phyloP scores from a whole-genome alignment of 2,113 vertebrate species.

The Gymnogyps californianus region DNA sequence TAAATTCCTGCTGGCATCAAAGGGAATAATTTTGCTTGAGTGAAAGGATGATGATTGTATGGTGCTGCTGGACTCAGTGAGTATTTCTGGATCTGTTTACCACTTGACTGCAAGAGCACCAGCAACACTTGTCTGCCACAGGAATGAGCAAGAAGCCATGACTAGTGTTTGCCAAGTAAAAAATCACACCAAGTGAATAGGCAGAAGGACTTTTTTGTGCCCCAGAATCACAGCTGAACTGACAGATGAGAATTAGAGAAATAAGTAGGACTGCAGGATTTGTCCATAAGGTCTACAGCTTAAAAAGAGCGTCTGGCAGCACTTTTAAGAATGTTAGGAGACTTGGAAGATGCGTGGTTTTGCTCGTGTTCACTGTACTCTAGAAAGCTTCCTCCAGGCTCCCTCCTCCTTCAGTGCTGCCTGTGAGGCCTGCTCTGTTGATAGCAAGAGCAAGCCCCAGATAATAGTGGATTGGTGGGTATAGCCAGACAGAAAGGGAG shows the following conservation, averaged over 20 bases:
- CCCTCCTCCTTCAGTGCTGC: background rate
- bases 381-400: background rate
- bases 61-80: background rate
- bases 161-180: background rate
- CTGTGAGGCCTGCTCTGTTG: background rate
- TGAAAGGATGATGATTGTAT: background rate
- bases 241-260: background rate
- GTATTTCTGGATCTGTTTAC: background rate
- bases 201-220: background rate
- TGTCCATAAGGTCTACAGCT: background rate
- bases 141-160: background rate
- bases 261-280: background rate
- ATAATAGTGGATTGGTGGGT: background rate
- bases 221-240: background rate
- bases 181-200: background rate
- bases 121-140: background rate
- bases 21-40: background rate
- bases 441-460: background rate
- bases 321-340: background rate
- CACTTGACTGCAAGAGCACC: background rate
- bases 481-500: background rate
- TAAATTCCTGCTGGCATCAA: background rate
- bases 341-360: background rate
- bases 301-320: background rate
- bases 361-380: background rate